Conservation (phyloP, 2,888 invertebrate species). For the Melinaea menophilus region DNA sequence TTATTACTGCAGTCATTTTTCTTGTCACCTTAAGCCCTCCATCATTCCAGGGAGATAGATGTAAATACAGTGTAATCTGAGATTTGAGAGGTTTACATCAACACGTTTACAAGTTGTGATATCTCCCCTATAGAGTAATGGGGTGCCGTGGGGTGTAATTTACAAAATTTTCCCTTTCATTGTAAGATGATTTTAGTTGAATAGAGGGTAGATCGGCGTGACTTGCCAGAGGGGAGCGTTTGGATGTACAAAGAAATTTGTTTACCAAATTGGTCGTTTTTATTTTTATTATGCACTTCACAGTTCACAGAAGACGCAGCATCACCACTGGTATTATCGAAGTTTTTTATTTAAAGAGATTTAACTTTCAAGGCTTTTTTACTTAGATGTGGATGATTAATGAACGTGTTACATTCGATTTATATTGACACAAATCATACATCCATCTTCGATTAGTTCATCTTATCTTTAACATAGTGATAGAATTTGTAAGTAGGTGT, state of each 20-base stretch:
- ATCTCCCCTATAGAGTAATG: constrained; percentile 56
- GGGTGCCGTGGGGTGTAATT: constrained; percentile 66
- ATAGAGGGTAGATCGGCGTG: constrained; percentile 54
- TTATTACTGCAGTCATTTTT: background rate
- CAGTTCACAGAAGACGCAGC: constrained; percentile 1
- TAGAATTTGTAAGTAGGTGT: no score
- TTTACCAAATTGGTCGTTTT: constrained; percentile 8
- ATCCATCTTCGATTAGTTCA: no score
- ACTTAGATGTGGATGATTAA: no score
- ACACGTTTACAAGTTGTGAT: constrained; percentile 30
- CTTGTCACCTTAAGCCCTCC: no score
- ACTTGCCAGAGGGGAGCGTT: constrained; percentile 50
- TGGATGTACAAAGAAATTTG: constrained; percentile 14
- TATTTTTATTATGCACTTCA: constrained; percentile 3
- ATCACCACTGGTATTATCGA: background rate
- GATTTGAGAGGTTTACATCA: constrained; percentile 22
- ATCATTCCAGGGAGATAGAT: constrained; percentile 1
- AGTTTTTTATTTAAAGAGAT: no score
- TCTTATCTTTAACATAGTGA: no score
- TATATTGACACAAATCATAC: no score
- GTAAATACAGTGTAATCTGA: constrained; percentile 9
- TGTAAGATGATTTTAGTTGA: constrained; percentile 62
- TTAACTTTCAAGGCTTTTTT: no score
- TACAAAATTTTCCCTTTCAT: constrained; percentile 66
- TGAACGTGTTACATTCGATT: no score